Percentiles rank a stretch among this genome's conserved stretches.
Conservation (phyloP, 2,797 vertebrate species). For the Dryobates pubescens region DNA sequence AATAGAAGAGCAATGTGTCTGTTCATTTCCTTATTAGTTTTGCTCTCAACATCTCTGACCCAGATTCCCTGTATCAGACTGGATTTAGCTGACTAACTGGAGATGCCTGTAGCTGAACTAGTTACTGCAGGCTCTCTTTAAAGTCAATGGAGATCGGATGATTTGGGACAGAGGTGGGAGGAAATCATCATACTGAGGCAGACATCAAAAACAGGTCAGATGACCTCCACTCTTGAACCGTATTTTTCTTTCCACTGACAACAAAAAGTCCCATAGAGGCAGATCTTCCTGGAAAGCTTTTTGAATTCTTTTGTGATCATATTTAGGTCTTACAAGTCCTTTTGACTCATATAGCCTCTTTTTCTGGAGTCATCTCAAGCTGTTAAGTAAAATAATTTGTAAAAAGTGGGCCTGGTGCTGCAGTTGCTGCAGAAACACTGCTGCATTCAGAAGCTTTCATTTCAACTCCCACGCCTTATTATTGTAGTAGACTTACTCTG, state of each 20-base stretch:
- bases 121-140: not conserved
- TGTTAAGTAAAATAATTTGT: not conserved
- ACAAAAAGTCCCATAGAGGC: not conserved
- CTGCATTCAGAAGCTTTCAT: not conserved
- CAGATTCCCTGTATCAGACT: not conserved
- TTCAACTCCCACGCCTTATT: not conserved
- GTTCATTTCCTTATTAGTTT: not conserved
- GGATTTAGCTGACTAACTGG: constrained; percentile 1
- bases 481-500: not conserved
- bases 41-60: not conserved
- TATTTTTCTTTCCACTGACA: not conserved
- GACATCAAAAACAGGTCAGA: not conserved
- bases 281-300: not conserved
- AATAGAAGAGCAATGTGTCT: not conserved
- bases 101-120: not conserved
- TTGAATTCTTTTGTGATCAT: not conserved
- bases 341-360: not conserved
- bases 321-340: not conserved
- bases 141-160: not conserved
- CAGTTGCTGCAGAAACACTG: not conserved
- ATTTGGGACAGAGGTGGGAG: not conserved
- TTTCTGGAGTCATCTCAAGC: not conserved
- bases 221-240: not conserved
- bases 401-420: not conserved
- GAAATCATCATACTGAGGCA: rapidly evolving